phyloP scores from a whole-genome alignment of 2,888 invertebrate species.

The Cinara cedri region DNA sequence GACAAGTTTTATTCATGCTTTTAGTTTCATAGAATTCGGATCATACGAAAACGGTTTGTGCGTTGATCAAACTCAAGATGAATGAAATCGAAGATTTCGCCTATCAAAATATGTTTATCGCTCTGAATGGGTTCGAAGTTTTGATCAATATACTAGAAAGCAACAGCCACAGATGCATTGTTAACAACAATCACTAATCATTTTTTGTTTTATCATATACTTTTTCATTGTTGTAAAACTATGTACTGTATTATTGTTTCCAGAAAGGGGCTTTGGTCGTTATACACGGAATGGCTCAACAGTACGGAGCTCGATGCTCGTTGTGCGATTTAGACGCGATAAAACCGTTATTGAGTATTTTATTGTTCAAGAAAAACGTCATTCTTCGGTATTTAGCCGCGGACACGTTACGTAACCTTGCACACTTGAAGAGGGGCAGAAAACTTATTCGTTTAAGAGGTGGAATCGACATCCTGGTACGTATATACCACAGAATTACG shows the following conservation, averaged over 20 bases:
- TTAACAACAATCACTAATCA: no score
- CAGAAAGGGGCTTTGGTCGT: slow-evolving; percentile 17
- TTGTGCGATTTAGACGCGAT: slow-evolving; percentile 26
- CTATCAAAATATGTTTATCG: slow-evolving; percentile 42
- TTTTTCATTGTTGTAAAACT: no score
- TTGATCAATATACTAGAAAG: slow-evolving; percentile 39
- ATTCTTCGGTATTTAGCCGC: neutral
- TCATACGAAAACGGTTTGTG: neutral
- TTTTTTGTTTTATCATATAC: no score
- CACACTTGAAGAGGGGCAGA: slow-evolving; percentile 12
- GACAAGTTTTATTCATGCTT: neutral
- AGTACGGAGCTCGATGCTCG: slow-evolving; percentile 5
- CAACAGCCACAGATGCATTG: neutral
- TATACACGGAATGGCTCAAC: slow-evolving; percentile 21
- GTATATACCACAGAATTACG: no score
- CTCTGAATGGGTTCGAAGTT: slow-evolving; percentile 26
- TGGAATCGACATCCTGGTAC: slow-evolving; percentile 19
- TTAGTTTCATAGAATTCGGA: slow-evolving; percentile 1
- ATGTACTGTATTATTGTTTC: neutral
- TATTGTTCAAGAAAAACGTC: neutral
- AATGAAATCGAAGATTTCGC: neutral
- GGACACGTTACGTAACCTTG: neutral
- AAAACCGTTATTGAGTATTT: neutral
- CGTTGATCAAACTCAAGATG: neutral
- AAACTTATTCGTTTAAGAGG: slow-evolving; percentile 22